Percentiles rank a stretch among this genome's conserved stretches.
These are phyloP conservation scores for Callocephalon fimbriatum DNA, from an alignment of 2,113 vertebrate genomes.

Conservation along the genomic window DNA sequence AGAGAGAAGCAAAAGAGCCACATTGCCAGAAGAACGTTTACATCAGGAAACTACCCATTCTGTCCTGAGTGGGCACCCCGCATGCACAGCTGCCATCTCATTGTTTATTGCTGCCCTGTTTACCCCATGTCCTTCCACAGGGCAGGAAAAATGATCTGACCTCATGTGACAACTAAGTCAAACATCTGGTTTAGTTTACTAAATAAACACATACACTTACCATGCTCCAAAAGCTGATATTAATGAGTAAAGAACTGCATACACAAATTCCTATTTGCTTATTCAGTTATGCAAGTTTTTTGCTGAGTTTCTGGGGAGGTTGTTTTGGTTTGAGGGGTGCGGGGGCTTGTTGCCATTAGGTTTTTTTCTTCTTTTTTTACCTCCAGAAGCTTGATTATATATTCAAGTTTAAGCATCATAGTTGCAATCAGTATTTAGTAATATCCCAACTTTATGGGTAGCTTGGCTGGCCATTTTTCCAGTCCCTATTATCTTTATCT, in stretches of 20 bases:
- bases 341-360: rapidly evolving
- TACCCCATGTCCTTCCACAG: not conserved
- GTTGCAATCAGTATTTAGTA: conserved; percentile 19
- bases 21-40: not conserved
- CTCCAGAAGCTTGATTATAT: not conserved
- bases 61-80: not conserved
- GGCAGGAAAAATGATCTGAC: not conserved
- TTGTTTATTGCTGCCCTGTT: not conserved
- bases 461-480: conserved; percentile 31
- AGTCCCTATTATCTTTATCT: conserved; percentile 52
- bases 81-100: not conserved
- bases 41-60: not conserved
- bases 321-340: not conserved
- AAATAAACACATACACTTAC: not conserved
- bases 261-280: not conserved
- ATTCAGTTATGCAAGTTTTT: not conserved
- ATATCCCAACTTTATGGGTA: conserved; percentile 25
- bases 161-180: not conserved
- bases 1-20: not conserved
- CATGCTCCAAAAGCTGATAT: not conserved
- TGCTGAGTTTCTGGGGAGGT: not conserved
- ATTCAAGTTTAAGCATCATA: conserved; percentile 3
- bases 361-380: not conserved
- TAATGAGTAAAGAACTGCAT: not conserved
- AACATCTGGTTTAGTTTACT: not conserved